phyloP scores from a whole-genome alignment of 2,113 vertebrate species.

The Alethe castanea region DNA sequence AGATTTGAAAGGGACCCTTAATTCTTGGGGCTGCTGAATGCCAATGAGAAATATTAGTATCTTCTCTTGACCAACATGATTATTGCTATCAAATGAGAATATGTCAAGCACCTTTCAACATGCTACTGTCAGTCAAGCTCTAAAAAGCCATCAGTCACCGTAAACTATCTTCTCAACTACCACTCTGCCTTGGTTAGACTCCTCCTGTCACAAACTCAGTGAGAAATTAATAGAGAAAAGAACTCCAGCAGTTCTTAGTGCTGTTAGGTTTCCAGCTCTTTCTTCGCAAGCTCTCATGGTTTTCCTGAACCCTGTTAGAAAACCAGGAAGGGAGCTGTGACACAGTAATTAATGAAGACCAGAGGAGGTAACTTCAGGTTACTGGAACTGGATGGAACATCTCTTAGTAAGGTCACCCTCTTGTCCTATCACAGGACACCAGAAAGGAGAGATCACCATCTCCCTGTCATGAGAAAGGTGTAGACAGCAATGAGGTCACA shows the following conservation, averaged over 20 bases:
- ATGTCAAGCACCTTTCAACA: neutral
- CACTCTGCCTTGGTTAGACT: neutral
- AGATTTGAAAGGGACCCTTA: constrained; percentile 5
- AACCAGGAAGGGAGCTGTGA: neutral
- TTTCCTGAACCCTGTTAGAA: neutral
- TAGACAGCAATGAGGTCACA: neutral
- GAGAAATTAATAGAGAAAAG: neutral
- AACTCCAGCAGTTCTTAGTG: neutral
- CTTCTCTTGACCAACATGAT: constrained; percentile 9
- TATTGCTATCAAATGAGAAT: neutral
- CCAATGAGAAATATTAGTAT: neutral
- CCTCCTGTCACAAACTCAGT: neutral
- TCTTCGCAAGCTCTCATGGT: neutral
- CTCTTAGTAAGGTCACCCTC: neutral
- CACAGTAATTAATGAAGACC: neutral
- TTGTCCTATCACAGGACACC: accelerated
- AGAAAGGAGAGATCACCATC: neutral
- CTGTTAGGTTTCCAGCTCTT: neutral
- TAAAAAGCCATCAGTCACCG: constrained; percentile 1
- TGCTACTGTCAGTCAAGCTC: neutral
- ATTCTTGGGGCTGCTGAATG: constrained; percentile 28
- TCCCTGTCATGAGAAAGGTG: neutral
- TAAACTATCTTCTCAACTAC: neutral
- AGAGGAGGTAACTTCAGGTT: neutral
- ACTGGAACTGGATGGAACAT: neutral